Evolutionary conservation across 1,140 invertebrate species (phyloP).

Genomic region (Pogonomyrmex californicus): DNA sequence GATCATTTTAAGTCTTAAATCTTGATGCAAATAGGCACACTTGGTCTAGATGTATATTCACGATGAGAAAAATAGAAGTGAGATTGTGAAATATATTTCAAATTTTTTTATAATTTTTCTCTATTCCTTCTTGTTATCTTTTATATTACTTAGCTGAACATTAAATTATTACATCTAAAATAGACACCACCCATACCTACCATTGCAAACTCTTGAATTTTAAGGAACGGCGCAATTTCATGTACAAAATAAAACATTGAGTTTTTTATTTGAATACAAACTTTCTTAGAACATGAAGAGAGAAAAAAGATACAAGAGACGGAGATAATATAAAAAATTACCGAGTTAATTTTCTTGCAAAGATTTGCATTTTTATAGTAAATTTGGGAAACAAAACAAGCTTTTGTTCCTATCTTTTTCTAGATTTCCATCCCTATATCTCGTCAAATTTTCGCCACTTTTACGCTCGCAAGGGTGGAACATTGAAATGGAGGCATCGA

Average conservation of each 20-base stretch:
- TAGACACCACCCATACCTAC: not conserved
- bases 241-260: not conserved
- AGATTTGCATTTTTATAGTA: constrained; percentile 58
- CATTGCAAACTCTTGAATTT: not conserved
- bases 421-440: constrained; percentile 58
- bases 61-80: not conserved
- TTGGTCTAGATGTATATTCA: not conserved
- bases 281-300: not conserved
- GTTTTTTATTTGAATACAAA: not conserved
- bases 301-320: not conserved
- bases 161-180: not conserved
- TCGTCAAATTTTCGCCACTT: constrained; percentile 83
- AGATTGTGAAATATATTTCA: not conserved
- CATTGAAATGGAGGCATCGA: constrained; percentile 84
- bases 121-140: not conserved
- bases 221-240: not conserved
- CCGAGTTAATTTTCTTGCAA: not conserved
- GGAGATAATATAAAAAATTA: not conserved
- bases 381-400: constrained; percentile 31
- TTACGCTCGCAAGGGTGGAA: constrained; percentile 83
- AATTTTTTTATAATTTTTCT: not conserved
- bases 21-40: not conserved
- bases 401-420: constrained; percentile 39
- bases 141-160: not conserved
- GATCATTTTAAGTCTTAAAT: not conserved